phyloP scores from a whole-genome alignment of 1,140 invertebrate species.

The Lepidurus packardi region DNA sequence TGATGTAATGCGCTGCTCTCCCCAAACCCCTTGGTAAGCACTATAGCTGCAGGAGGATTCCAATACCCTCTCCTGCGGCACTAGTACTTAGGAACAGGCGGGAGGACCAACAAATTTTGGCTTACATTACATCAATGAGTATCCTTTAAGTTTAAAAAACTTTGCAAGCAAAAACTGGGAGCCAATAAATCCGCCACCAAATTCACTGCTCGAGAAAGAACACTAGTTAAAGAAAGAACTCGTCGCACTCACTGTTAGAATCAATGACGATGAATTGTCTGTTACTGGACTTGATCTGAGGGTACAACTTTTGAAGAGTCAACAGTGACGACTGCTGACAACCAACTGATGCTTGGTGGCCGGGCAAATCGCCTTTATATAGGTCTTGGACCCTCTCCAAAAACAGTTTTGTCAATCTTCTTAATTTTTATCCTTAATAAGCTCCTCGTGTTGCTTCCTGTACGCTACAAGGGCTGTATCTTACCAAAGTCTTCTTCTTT shows the following conservation, averaged over 20 bases:
- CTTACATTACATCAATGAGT: neutral
- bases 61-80: slow-evolving; percentile 3
- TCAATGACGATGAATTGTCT: too few relatives aligned
- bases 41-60: slow-evolving; percentile 18
- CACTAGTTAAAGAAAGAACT: neutral
- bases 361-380: neutral
- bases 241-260: too few relatives aligned
- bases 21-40: slow-evolving; percentile 20
- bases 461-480: neutral
- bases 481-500: neutral
- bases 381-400: slow-evolving; percentile 17
- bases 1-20: slow-evolving; percentile 5
- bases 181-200: too few relatives aligned
- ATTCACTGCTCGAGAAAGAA: too few relatives aligned
- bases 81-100: slow-evolving; percentile 21
- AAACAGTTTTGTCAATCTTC: slow-evolving; percentile 8
- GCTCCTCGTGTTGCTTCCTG: slow-evolving; percentile 1
- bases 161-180: too few relatives aligned
- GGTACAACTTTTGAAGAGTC: neutral
- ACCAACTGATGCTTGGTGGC: slow-evolving; percentile 1
- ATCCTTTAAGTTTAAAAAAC: too few relatives aligned
- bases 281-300: too few relatives aligned
- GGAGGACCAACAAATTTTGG: neutral
- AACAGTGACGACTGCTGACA: neutral
- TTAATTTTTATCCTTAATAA: slow-evolving; percentile 16